Evolutionary conservation across 2,797 vertebrate species (phyloP), one percentile per base, ranked within the genome.

Genomic region (Limnodromus scolopaceus): DNA sequence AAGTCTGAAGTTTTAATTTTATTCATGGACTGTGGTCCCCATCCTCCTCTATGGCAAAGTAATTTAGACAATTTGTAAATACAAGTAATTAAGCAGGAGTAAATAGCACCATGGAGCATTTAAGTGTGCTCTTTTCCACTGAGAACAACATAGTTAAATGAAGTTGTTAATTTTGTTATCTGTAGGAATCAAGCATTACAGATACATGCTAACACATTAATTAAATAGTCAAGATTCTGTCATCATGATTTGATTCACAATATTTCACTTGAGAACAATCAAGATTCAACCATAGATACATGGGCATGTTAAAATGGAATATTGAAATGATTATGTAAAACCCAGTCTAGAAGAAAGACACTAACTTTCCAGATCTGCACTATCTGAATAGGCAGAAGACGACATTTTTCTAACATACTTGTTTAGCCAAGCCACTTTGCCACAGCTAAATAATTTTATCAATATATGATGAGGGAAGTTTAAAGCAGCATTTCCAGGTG

Each of bases 251-350:
- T 79, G 82, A 88, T 92, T 94, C 84, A 93, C 75, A 84, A 32
- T 92, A 93, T 96, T 96, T 97, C 78, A 91, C 71, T 77, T 71
- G 57, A 94, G 87, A 93, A 87, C 81, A 80, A 81, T 68, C 71
- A 85, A 96, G 87, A 95, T 75, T 71, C 41, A 90, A 43, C 72
- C 87, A 88, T 25, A 81, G 85, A 90, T 92, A 90, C 22, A 53
- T 3, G 1, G 23, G 18, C 14, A 45, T 92, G 71, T 70, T 92
- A 75, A 93, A 92, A 88, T 53, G 10, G 71, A 94, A 46, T 82
- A 84, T 25, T 76, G 58, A 91, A 89, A 82, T 0, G 0, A 48
- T 93, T 77, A 45, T 7, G 10, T 80, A 79, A 93, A 96, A 46
- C 13, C 15, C 10, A 32, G 28, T 25, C 36, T 74, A 48, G 53